Evolutionary conservation across 2,797 vertebrate genomes (phyloP).

Genomic region (Epinephelus coioides): DNA sequence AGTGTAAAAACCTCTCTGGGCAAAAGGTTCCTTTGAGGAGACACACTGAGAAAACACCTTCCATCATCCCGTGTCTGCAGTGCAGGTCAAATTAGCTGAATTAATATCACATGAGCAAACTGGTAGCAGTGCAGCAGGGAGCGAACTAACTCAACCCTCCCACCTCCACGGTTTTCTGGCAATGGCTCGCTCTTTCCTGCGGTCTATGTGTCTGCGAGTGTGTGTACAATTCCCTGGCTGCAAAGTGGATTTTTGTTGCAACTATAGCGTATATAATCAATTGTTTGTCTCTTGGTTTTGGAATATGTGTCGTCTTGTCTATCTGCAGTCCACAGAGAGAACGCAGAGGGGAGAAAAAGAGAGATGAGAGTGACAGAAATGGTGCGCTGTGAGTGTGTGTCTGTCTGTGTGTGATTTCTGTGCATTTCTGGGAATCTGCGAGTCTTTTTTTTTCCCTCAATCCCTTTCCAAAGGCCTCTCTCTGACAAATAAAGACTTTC

Average conservation of each 20-base stretch:
- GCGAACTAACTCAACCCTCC: conserved; percentile 35
- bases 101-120: conserved; percentile 60
- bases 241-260: conserved; percentile 54
- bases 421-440: conserved; percentile 48
- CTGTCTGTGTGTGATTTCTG: conserved; percentile 25
- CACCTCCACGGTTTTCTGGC: conserved; percentile 52
- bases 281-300: conserved; percentile 66
- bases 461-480: conserved; percentile 59
- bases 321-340: conserved; percentile 54
- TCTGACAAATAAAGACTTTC: conserved; percentile 68
- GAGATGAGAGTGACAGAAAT: conserved; percentile 60
- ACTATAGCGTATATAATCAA: conserved; percentile 61
- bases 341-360: conserved; percentile 35
- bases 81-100: conserved; percentile 59
- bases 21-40: conserved; percentile 29
- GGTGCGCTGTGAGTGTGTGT: not conserved
- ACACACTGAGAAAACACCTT: conserved; percentile 54
- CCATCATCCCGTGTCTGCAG: conserved; percentile 50
- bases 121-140: conserved; percentile 43
- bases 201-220: conserved; percentile 13
- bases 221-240: conserved; percentile 35
- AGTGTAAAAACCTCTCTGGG: conserved; percentile 36
- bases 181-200: conserved; percentile 34
- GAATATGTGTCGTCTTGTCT: conserved; percentile 61
- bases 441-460: conserved; percentile 38